A percentile compares a stretch with the other conserved stretches of the same genome.
Conservation (phyloP, 2,113 vertebrate genomes). For the Piaya cayana region DNA sequence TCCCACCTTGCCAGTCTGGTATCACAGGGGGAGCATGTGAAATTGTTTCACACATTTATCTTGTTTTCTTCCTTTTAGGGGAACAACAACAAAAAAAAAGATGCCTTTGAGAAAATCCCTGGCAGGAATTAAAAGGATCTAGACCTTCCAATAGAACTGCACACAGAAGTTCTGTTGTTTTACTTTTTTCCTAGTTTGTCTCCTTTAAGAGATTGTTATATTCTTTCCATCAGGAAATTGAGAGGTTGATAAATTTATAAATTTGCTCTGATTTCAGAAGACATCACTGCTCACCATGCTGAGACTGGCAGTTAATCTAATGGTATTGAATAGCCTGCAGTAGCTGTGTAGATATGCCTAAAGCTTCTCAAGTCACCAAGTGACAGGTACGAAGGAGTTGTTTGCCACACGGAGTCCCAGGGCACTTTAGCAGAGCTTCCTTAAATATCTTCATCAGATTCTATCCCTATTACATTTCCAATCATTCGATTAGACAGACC, state of each 20-base stretch:
- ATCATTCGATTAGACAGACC: background rate
- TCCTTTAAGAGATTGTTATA: accelerated
- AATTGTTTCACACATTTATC: background rate
- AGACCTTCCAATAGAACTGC: background rate
- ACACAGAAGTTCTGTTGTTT: background rate
- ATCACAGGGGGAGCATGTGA: accelerated
- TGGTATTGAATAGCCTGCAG: background rate
- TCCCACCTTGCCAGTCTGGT: background rate
- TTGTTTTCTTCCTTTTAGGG: background rate
- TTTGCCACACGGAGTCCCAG: background rate
- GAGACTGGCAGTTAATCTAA: background rate
- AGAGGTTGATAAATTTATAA: background rate
- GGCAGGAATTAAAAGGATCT: background rate
- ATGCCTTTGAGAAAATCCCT: background rate
- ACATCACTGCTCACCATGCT: background rate
- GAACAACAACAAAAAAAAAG: background rate
- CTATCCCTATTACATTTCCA: background rate
- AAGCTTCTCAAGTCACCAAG: background rate
- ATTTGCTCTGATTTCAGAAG: background rate
- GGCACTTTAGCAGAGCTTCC: background rate
- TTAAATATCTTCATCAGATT: background rate
- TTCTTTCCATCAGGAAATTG: background rate
- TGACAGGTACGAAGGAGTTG: background rate
- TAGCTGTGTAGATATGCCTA: background rate
- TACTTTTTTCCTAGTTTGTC: background rate